Evolutionary conservation across 2,113 vertebrate species (phyloP).

Genomic region (Oreotrochilus melanogaster): DNA sequence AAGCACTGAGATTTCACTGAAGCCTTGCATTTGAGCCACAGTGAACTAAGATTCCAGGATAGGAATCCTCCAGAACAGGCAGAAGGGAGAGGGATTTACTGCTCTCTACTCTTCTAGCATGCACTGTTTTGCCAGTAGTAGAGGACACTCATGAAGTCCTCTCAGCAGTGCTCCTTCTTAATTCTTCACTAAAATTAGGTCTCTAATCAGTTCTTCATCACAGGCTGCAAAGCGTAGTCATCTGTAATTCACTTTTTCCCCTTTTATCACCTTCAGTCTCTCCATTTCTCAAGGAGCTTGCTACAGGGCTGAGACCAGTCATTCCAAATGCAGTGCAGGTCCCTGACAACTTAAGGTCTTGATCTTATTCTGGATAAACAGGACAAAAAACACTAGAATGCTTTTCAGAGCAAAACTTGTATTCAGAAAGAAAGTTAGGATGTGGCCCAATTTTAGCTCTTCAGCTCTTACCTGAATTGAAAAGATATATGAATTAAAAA

Average conservation of each 20-base stretch:
- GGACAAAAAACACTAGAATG: background rate
- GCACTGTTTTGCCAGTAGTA: fast-evolving
- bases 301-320: background rate
- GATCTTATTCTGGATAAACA: background rate
- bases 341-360: background rate
- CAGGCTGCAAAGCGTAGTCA: background rate
- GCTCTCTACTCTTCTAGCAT: background rate
- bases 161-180: background rate
- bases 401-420: background rate
- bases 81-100: background rate
- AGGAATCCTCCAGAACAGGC: background rate
- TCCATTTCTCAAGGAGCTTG: background rate
- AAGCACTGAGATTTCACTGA: background rate
- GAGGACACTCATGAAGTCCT: background rate
- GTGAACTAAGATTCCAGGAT: background rate
- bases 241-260: background rate
- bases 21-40: background rate
- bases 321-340: background rate
- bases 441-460: background rate
- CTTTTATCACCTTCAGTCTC: background rate
- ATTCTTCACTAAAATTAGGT: background rate
- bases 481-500: background rate
- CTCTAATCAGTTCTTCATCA: background rate
- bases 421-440: background rate
- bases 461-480: background rate